A percentile compares a stretch with the other conserved stretches of the same genome.
Evolutionary conservation across 2,797 vertebrate species (phyloP).

Genomic region (Atherinosoma microstoma): DNA sequence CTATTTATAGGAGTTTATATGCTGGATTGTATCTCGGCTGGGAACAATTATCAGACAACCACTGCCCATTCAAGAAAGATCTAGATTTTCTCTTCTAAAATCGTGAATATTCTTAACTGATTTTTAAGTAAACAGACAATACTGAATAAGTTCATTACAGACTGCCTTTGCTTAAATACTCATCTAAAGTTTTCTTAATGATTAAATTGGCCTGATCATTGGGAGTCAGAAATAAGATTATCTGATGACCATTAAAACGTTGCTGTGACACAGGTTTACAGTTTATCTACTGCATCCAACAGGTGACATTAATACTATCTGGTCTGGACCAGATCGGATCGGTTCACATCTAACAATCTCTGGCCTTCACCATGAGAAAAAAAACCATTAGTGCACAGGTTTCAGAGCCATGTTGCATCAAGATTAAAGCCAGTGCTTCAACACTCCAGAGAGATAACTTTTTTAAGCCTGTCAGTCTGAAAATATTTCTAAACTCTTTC

Average conservation of each 20-base stretch:
- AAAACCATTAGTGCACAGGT: constrained; percentile 22
- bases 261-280: neutral
- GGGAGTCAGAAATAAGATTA: neutral
- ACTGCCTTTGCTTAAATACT: no score
- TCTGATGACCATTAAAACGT: neutral
- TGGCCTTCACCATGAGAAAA: constrained; percentile 30
- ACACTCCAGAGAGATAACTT: constrained; percentile 46
- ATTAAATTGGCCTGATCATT: neutral
- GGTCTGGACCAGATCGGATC: constrained; percentile 22
- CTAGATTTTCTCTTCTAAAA: neutral
- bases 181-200: neutral
- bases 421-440: constrained; percentile 52
- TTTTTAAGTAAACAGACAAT: neutral
- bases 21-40: neutral
- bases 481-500: constrained; percentile 64
- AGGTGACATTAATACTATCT: constrained; percentile 1
- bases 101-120: neutral
- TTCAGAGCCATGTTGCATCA: constrained; percentile 36
- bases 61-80: neutral
- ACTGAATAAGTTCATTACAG: neutral
- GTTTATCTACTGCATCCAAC: neutral
- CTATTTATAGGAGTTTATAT: neutral
- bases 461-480: constrained; percentile 71
- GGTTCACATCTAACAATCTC: neutral
- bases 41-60: neutral